Percentiles rank a stretch among this genome's conserved stretches.
phyloP scores from a whole-genome alignment of 2,888 invertebrate species.

The Allolobophora icterica region DNA sequence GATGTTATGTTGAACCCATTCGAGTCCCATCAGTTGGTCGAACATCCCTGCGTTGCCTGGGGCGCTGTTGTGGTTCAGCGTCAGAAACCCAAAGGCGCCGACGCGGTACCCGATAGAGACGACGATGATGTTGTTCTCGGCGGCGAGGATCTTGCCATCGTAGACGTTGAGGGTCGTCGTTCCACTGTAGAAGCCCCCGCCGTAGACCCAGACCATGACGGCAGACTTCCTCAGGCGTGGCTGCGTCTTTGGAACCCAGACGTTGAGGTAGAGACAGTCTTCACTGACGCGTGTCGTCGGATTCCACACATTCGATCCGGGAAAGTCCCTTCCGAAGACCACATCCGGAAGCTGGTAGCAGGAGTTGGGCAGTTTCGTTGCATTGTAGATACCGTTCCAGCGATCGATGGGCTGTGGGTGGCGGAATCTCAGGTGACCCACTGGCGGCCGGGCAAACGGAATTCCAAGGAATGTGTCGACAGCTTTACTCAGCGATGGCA shows the following conservation, averaged over 20 bases:
- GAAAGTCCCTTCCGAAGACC: conserved; percentile 45
- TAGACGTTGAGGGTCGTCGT: conserved; percentile 90
- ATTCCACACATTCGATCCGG: conserved; percentile 46
- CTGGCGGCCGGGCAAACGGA: conserved; percentile 70
- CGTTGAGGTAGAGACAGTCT: conserved; percentile 93
- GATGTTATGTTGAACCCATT: conserved; percentile 65
- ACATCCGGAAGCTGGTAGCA: conserved; percentile 49
- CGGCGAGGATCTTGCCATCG: conserved; percentile 85
- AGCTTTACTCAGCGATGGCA: conserved; percentile 42
- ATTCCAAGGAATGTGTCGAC: conserved; percentile 62
- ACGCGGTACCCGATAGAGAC: conserved; percentile 95
- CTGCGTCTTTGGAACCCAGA: conserved; percentile 76
- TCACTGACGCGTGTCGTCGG: conserved; percentile 69
- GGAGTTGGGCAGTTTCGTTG: conserved; percentile 62
- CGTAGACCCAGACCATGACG: conserved; percentile 84
- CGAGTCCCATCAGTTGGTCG: conserved; percentile 89
- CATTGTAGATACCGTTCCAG: conserved; percentile 74
- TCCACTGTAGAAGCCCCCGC: conserved; percentile 78
- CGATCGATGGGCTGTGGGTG: conserved; percentile 58
- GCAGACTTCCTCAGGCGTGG: conserved; percentile 70
- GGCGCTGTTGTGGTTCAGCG: conserved; percentile 71
- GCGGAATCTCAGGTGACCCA: conserved; percentile 67
- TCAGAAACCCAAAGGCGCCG: conserved; percentile 78
- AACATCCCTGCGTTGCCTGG: conserved; percentile 91
- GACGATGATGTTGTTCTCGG: conserved; percentile 85